Conservation (phyloP, 2,113 vertebrate species). For the Mesocricetus auratus region DNA sequence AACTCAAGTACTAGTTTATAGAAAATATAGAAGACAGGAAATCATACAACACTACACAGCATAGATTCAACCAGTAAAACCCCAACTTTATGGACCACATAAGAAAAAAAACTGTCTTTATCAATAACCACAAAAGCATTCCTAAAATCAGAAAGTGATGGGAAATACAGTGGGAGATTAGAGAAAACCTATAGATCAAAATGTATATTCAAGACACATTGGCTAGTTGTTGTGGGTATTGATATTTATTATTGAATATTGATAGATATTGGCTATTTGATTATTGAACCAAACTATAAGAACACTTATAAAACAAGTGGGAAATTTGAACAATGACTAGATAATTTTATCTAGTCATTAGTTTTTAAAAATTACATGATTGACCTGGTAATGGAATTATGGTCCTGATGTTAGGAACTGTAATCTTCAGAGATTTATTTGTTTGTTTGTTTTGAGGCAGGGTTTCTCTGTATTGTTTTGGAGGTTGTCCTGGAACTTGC, state of each 20-base stretch:
- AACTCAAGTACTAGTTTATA: background rate
- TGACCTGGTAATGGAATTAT: background rate
- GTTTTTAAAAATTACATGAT: background rate
- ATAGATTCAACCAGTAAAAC: slow-evolving; percentile 26
- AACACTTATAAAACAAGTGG: background rate
- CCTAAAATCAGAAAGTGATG: background rate
- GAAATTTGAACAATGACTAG: background rate
- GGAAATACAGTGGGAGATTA: background rate
- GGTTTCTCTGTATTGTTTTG: no score
- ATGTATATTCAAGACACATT: background rate
- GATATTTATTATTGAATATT: background rate
- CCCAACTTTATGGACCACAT: background rate
- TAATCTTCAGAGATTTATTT: no score
- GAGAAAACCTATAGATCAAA: background rate
- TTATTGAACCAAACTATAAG: slow-evolving; percentile 5
- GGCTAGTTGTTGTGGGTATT: background rate
- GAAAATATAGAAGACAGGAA: background rate
- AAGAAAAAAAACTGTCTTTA: background rate
- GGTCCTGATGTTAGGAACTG: slow-evolving; percentile 32
- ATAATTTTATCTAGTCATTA: background rate
- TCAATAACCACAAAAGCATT: slow-evolving; percentile 16
- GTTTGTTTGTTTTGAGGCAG: no score
- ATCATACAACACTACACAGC: background rate
- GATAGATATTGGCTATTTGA: background rate
- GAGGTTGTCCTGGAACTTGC: no score